Evolutionary conservation across 2,888 invertebrate species (phyloP).

Genomic region (Micoletzkya japonica): DNA sequence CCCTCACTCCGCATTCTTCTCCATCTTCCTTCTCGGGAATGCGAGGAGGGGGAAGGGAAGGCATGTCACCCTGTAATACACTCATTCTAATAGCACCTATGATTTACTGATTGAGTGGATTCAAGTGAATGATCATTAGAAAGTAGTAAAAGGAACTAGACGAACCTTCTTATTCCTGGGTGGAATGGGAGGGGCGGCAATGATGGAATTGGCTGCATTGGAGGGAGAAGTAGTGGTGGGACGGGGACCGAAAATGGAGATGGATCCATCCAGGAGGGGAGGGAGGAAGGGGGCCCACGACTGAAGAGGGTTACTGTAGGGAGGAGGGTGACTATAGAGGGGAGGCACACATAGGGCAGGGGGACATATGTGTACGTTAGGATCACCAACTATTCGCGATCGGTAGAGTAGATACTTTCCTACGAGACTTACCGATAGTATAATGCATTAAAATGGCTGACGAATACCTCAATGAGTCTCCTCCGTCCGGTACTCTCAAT

Average conservation of each 20-base stretch:
- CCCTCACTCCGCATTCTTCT: conserved; percentile 27
- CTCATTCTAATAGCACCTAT: too few relatives aligned
- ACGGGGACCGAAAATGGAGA: conserved; percentile 65
- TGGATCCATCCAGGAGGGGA: conserved; percentile 68
- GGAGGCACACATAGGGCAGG: too few relatives aligned
- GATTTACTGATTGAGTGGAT: too few relatives aligned
- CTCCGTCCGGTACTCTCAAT: conserved; percentile 80
- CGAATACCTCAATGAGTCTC: conserved; percentile 21
- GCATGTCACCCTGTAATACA: too few relatives aligned
- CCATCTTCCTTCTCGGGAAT: conserved; percentile 21
- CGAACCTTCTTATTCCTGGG: conserved; percentile 38
- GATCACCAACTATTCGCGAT: too few relatives aligned
- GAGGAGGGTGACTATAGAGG: too few relatives aligned
- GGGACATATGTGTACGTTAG: too few relatives aligned
- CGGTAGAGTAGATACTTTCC: too few relatives aligned
- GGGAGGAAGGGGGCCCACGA: conserved; percentile 95
- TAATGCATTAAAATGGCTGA: neutral
- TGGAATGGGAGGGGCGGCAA: conserved; percentile 41
- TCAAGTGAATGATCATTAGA: too few relatives aligned
- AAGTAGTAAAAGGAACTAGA: too few relatives aligned
- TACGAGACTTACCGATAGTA: too few relatives aligned
- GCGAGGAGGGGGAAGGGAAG: conserved; percentile 14
- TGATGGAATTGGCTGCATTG: too few relatives aligned
- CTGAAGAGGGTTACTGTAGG: conserved; percentile 84
- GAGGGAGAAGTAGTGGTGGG: conserved; percentile 1